Evolutionary conservation across 92 coral and sea anemone genomes (phyloP).

Genomic region (Palythoa caribaeorum): DNA sequence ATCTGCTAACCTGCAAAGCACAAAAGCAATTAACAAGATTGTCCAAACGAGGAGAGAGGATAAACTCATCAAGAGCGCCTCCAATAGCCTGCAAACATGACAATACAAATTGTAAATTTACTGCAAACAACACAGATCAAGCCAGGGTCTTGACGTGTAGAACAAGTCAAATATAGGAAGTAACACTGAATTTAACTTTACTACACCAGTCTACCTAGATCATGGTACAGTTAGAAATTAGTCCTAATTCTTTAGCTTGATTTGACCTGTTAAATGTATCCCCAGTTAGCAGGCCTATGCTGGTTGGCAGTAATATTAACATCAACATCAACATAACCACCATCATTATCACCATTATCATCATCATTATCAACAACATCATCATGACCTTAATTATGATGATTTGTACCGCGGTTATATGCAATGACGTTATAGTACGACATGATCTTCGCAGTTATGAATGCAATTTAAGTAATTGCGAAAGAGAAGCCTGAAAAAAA

Average conservation of each 20-base stretch:
- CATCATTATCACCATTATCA: not conserved
- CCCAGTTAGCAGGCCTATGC: too few species aligned
- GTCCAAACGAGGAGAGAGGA: conserved; percentile 96
- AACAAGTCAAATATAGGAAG: not conserved
- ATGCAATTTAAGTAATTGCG: too few species aligned
- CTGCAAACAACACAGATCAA: not conserved
- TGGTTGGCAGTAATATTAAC: not conserved
- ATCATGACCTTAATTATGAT: too few species aligned
- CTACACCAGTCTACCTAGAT: not conserved
- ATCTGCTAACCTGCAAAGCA: conserved; percentile 81
- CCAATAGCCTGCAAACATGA: conserved; percentile 78
- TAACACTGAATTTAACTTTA: not conserved
- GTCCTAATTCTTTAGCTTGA: too few species aligned
- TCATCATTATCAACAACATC: too few species aligned
- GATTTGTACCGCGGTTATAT: too few species aligned
- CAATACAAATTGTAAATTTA: not conserved
- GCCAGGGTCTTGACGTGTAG: not conserved
- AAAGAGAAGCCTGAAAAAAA: too few species aligned
- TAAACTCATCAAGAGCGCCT: conserved; percentile 94
- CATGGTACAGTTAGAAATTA: too few species aligned
- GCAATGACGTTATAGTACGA: too few species aligned
- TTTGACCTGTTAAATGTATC: too few species aligned
- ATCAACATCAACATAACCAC: not conserved
- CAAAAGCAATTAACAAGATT: conserved; percentile 92
- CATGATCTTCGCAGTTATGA: too few species aligned